These are phyloP conservation scores for Leptoteleia sp. DNA, from an alignment of 1,140 invertebrate species.

Conservation along the genomic window DNA sequence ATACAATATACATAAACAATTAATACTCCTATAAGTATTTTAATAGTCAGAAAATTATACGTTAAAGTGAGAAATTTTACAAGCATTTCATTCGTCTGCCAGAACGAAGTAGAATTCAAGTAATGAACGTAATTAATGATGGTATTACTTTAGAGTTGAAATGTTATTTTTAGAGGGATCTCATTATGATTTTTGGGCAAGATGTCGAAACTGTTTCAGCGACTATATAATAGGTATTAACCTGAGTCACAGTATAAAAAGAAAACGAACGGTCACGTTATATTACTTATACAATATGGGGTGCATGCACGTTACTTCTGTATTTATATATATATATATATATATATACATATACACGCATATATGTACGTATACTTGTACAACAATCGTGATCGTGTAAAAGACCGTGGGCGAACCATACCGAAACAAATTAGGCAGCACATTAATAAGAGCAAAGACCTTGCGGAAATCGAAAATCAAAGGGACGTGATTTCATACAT, in stretches of 20 bases:
- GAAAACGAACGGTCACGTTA: slow-evolving; percentile 69
- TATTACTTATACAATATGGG: slow-evolving; percentile 59
- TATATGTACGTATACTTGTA: slow-evolving; percentile 53
- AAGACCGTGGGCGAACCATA: slow-evolving; percentile 43
- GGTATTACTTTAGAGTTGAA: too few species aligned
- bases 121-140: too few species aligned
- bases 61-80: too few species aligned
- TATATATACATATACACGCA: too few species aligned
- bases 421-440: slow-evolving; percentile 42
- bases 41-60: too few species aligned
- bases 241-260: slow-evolving; percentile 75
- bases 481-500: slow-evolving; percentile 4
- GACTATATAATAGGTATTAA: slow-evolving; percentile 72
- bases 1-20: too few species aligned
- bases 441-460: slow-evolving; percentile 38
- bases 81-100: too few species aligned
- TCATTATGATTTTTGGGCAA: slow-evolving; percentile 41
- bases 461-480: slow-evolving; percentile 26
- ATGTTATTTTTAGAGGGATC: slow-evolving; percentile 35
- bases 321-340: too few species aligned
- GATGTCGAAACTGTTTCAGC: slow-evolving; percentile 49
- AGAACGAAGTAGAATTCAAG: too few species aligned
- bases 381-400: slow-evolving; percentile 54
- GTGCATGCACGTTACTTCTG: slow-evolving; percentile 57
- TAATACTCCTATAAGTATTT: too few species aligned